phyloP scores from a whole-genome alignment of 2,797 vertebrate genomes.

The Limosa lapponica region DNA sequence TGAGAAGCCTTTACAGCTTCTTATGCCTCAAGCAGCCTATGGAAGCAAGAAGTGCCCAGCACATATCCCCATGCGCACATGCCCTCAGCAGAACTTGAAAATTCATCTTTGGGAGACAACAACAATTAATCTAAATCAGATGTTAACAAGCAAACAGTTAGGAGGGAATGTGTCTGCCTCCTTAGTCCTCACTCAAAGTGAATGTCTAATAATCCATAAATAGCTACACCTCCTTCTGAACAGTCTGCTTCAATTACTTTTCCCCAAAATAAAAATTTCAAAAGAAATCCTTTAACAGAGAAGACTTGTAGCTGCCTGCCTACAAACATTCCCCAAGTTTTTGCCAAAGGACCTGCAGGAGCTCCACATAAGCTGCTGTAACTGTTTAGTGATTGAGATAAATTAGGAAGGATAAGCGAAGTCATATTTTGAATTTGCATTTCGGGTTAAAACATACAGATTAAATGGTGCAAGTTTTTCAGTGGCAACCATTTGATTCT shows the following conservation, averaged over 20 bases:
- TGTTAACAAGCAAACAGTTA: not conserved
- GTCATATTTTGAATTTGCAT: not conserved
- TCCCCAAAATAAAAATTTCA: not conserved
- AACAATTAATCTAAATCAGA: not conserved
- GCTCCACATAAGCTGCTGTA: not conserved
- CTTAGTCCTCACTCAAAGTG: not conserved
- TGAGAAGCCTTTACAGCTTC: not conserved
- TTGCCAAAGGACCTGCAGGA: not conserved
- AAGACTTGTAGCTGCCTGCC: not conserved
- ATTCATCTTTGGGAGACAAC: not conserved
- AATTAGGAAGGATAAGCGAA: not conserved
- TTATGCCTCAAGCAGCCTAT: not conserved
- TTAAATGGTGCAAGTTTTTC: not conserved
- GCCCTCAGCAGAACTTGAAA: not conserved
- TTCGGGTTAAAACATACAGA: not conserved
- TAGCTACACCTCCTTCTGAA: not conserved
- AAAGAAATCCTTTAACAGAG: not conserved
- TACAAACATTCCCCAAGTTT: not conserved
- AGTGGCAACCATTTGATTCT: not conserved
- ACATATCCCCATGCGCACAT: fast-evolving
- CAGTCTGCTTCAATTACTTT: not conserved
- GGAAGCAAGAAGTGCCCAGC: not conserved
- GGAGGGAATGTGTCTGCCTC: not conserved
- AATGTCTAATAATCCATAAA: not conserved
- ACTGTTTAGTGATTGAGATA: not conserved